Percentiles rank a stretch among this genome's conserved stretches.
phyloP scores from a whole-genome alignment of 37 sponge, comb jelly and placozoan genomes.

The Oscarella lobularis region DNA sequence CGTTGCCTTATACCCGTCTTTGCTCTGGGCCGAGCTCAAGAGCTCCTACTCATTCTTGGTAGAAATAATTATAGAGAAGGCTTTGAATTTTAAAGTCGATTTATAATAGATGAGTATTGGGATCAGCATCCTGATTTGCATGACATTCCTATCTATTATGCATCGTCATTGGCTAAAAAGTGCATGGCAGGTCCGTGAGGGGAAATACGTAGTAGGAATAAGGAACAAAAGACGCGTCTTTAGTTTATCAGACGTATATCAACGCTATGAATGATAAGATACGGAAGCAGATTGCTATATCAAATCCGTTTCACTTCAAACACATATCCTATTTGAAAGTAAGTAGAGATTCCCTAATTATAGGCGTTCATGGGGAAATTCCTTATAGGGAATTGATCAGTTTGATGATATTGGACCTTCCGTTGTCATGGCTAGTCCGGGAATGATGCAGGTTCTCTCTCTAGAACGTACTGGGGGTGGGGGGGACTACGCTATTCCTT shows the following conservation, averaged over 20 bases:
- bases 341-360: background rate
- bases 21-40: constrained; percentile 97
- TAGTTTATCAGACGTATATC: constrained; percentile 94
- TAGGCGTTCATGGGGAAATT: background rate
- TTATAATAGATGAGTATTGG: constrained; percentile 99
- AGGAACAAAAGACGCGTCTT: too few species aligned
- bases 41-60: constrained; percentile 84
- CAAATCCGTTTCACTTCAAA: constrained; percentile 94
- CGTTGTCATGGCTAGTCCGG: constrained; percentile 98
- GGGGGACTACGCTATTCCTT: too few species aligned
- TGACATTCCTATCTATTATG: constrained; percentile 96
- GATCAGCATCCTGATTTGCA: constrained; percentile 92
- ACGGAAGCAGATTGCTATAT: constrained; percentile 65
- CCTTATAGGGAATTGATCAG: constrained; percentile 70
- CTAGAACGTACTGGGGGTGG: too few species aligned
- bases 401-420: constrained; percentile 95
- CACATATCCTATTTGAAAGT: constrained; percentile 93
- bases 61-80: background rate
- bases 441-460: constrained; percentile 99
- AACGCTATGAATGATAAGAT: constrained; percentile 97
- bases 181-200: constrained; percentile 82
- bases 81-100: too few species aligned
- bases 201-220: too few species aligned
- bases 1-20: constrained; percentile 96
- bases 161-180: constrained; percentile 95